Evolutionary conservation across 2,797 vertebrate genomes (phyloP).

Genomic region (Notoglanidium macrostoma): DNA sequence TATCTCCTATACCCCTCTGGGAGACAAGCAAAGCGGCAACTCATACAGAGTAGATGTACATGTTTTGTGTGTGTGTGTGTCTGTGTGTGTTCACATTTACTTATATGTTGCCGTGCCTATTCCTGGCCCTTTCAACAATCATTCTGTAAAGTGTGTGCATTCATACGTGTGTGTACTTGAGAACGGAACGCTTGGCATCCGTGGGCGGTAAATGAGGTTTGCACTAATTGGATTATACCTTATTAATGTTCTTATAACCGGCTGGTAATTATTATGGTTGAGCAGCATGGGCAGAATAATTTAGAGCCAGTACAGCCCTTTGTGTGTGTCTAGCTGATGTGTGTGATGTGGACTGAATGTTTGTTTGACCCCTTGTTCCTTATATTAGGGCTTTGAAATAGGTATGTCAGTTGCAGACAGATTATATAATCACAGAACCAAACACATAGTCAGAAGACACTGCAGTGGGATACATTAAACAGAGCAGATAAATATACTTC

Average conservation of each 20-base stretch:
- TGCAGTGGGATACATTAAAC: not conserved
- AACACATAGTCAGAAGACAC: not conserved
- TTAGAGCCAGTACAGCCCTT: constrained; percentile 11
- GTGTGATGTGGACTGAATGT: constrained; percentile 20
- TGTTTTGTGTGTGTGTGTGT: not conserved
- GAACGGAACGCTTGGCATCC: constrained; percentile 43
- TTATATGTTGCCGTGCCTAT: not conserved
- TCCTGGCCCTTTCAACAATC: not conserved
- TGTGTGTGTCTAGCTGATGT: constrained; percentile 26
- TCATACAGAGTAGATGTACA: not conserved
- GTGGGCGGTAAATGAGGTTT: constrained; percentile 58
- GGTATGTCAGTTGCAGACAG: not conserved
- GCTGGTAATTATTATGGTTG: constrained; percentile 54
- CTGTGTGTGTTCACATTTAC: not conserved
- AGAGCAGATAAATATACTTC: not conserved
- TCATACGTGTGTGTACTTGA: constrained; percentile 3
- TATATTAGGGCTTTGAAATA: not conserved
- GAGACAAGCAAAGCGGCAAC: not conserved
- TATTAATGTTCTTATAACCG: constrained; percentile 62
- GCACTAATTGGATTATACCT: constrained; percentile 64
- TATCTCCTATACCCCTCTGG: not conserved
- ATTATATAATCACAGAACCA: not conserved
- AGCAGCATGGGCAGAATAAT: constrained; percentile 48
- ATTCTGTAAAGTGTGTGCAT: not conserved
- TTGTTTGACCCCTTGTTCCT: constrained; percentile 7